Base-by-base conservation (phyloP, 2,113 vertebrate genomes). In the Cathartes aura region DNA sequence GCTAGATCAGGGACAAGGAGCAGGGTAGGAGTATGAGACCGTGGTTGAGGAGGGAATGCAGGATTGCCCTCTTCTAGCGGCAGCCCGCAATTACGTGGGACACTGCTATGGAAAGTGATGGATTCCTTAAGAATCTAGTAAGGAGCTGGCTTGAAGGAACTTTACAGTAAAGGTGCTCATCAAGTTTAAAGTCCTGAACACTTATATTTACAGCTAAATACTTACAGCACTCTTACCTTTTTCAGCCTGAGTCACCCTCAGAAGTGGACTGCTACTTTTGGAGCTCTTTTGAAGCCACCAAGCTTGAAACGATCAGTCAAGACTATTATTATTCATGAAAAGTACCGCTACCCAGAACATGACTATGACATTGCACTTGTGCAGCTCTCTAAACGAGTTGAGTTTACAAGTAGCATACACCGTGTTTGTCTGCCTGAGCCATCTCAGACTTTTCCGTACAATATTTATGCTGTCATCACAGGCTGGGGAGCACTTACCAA, bases 301-400 rank as follows among this genome's bases (percentile, higher is more conserved):
- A 97, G 94, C 34, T 87, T 72, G 78, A 98, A 98, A 89, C 97
- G 67, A 92, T 89, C 89, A n/a, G 85, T 99, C 80, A 99, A 98
- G 91, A 94, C 88, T 82, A 91, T 99, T 83, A 99, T 99, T 82
- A 12, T 99, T 72, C 99, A 99, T 86, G 98, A 99, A 4, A 95
- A 97, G 89, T 99, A 99, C 96, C 99, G 95, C 47, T 38, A 95
- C 16, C 96, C 88, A 63, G 98, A 97, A 58, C 99, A 97, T 0
- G 98, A 99, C 89, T 96, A 98, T 18, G 99, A 99, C 95, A 99
- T 99, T 13, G 99, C 99, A 30, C 93, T 99, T 21, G 99, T 99
- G 98, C 98, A 99, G 97, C 97, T 99, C 79, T 98, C 98, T 22
- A 98, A 87, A 42, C 97, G 98, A 7, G 97, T 99, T 50, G 83